A percentile compares a stretch with the other conserved stretches of the same genome.
Conservation (phyloP, 2,888 invertebrate genomes). For the Xanthorhoe designata region DNA sequence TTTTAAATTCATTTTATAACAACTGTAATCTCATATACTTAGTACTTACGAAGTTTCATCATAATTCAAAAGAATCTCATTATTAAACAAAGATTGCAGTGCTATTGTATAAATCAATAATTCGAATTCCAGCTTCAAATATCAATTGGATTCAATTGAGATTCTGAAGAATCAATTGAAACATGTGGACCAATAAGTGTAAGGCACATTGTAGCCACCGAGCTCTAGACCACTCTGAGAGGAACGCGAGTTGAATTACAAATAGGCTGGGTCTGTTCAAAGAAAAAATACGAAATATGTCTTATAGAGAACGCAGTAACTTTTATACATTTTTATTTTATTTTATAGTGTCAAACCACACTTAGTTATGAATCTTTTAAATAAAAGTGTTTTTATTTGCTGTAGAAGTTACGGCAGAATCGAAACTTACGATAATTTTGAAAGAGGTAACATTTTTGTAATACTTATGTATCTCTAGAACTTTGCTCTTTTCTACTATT, state of each 20-base stretch:
- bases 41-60: background rate
- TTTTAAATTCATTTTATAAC: no score
- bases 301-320: background rate
- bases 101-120: conserved; percentile 22
- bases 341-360: no score
- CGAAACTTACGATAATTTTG: no score
- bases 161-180: conserved; percentile 30
- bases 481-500: no score
- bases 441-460: no score
- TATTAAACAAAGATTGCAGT: background rate
- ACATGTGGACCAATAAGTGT: conserved; percentile 68
- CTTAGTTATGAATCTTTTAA: no score
- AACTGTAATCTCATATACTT: background rate
- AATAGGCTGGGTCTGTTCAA: conserved; percentile 49
- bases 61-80: background rate
- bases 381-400: no score
- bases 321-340: no score
- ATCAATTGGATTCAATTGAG: conserved; percentile 28
- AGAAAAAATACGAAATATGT: conserved; percentile 5
- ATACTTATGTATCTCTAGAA: no score
- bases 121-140: conserved; percentile 19
- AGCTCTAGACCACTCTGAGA: conserved; percentile 65
- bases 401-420: no score
- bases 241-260: conserved; percentile 67
- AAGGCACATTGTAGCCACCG: conserved; percentile 62